Conservation (phyloP, 2,113 vertebrate genomes). For the Orcinus orca region DNA sequence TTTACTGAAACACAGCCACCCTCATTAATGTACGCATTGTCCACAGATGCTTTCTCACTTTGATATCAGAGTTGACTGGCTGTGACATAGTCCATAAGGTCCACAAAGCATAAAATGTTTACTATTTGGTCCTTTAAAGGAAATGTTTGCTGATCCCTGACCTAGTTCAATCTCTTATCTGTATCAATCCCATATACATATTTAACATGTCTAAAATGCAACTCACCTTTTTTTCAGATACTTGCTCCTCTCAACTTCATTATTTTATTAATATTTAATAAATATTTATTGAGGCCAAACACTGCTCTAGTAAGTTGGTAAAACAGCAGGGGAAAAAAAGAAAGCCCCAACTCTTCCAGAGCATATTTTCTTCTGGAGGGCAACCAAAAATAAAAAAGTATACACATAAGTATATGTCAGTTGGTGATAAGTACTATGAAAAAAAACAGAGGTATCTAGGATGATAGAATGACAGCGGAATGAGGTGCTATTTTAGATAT, state of each 20-base stretch:
- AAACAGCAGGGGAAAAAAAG: neutral
- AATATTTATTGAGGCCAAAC: neutral
- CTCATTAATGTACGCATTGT: neutral
- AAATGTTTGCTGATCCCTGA: neutral
- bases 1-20: neutral
- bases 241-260: neutral
- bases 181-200: neutral
- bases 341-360: neutral
- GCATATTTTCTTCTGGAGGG: neutral
- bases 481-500: neutral
- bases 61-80: neutral
- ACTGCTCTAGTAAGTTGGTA: neutral
- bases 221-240: neutral
- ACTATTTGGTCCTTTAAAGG: neutral
- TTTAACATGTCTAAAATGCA: neutral
- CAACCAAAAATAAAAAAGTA: neutral
- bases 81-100: neutral
- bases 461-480: neutral
- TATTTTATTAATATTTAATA: neutral
- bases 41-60: neutral
- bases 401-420: neutral
- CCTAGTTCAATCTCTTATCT: neutral
- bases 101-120: neutral
- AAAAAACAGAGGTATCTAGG: neutral
- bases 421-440: neutral